Evolutionary conservation across 2,888 invertebrate species (phyloP).

Genomic region (Ophion ventricosus): DNA sequence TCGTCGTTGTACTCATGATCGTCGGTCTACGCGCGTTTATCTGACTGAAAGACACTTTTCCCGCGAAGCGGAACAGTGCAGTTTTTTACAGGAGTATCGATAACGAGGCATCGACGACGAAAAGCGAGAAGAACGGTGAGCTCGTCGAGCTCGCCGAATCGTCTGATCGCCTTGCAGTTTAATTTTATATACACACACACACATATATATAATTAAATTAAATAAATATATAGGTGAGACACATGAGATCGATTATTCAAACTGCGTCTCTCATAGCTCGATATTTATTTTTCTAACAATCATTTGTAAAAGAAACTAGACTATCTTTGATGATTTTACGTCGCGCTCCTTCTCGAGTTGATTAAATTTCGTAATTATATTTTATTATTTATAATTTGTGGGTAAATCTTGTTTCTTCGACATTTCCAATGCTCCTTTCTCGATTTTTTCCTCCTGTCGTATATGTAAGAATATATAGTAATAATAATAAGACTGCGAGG

Average conservation of each 20-base stretch:
- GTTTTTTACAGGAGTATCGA: slow-evolving; percentile 46
- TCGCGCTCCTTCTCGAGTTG: not conserved
- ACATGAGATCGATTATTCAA: not conserved
- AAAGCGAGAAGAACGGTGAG: not conserved
- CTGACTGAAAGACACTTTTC: slow-evolving; percentile 70
- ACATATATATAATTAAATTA: not conserved
- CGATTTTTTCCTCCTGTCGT: too few species aligned
- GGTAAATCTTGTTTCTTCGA: not conserved
- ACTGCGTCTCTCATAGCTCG: not conserved
- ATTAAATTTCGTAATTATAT: not conserved
- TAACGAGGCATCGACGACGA: slow-evolving; percentile 32
- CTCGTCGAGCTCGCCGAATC: slow-evolving; percentile 30
- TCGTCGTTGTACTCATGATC: slow-evolving; percentile 71
- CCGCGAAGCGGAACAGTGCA: slow-evolving; percentile 52
- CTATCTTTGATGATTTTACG: not conserved
- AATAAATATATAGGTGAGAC: too few species aligned
- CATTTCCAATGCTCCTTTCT: not conserved
- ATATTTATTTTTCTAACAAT: not conserved
- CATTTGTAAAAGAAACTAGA: not conserved
- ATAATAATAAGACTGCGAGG: too few species aligned
- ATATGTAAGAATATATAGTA: too few species aligned
- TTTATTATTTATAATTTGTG: not conserved
- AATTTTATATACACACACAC: not conserved
- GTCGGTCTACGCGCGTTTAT: slow-evolving; percentile 72
- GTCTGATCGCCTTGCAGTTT: slow-evolving; percentile 12